phyloP scores from a whole-genome alignment of 2,797 vertebrate species.

The Phrynocephalus forsythii region DNA sequence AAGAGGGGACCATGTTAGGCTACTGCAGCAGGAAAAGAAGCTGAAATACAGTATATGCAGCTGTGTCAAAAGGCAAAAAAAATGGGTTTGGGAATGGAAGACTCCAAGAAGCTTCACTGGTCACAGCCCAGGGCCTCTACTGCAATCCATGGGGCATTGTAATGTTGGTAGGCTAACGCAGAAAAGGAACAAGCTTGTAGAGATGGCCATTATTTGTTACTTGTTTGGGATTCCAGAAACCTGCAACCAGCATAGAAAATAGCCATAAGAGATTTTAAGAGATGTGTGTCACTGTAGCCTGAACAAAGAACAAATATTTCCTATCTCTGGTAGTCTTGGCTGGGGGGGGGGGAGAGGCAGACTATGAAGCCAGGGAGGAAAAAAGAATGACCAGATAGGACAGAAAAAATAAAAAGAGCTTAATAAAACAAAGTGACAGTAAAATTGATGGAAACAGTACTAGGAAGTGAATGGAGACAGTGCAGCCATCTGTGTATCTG shows the following conservation, averaged over 20 bases:
- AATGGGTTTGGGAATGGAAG: background rate
- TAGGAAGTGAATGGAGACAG: background rate
- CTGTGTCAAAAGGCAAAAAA: background rate
- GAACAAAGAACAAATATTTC: no score
- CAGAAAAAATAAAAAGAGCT: background rate
- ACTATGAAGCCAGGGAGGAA: background rate
- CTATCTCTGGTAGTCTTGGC: background rate
- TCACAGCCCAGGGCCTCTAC: background rate
- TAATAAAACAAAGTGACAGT: background rate
- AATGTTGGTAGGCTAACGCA: no score
- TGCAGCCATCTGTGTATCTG: background rate
- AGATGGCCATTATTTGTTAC: no score
- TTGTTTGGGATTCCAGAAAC: no score
- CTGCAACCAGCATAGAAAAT: no score
- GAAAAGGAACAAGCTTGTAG: no score
- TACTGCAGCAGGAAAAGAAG: background rate
- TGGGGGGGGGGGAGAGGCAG: background rate
- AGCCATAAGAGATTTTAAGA: no score
- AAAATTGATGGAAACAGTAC: background rate
- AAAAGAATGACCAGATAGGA: background rate
- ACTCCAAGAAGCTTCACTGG: background rate
- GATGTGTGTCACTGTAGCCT: no score
- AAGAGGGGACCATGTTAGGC: rapidly evolving
- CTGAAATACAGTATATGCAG: slow-evolving; percentile 6
- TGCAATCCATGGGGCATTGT: background rate